Base-by-base conservation (phyloP, 1,140 invertebrate species). In the Pinna nobilis region DNA sequence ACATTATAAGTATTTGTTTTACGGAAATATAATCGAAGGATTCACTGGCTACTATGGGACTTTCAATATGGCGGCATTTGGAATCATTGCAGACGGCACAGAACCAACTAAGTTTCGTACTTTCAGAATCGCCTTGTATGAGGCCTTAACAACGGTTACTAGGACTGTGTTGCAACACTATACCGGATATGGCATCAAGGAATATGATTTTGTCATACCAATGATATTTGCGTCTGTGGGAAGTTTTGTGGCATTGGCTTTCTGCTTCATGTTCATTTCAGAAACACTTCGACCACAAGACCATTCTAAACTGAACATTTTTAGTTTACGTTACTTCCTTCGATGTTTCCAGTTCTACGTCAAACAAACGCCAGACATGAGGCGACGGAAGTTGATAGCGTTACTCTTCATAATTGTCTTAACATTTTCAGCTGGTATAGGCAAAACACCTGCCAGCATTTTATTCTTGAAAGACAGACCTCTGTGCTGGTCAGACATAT, bases 21-120 rank as follows among this genome's bases (percentile, higher is more conserved):
- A 65, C 25, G 70, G 50, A 23, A 37, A 57, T 32, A 30, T 57
- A 4, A 25, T 65, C 15, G 70, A 72, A 37, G 70, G 70, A 1
- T 18, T 72, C 2, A 57, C 60, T 72, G 70, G 70, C 2, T 30
- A 37, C 13, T 65, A 51, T 63, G 61, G 60, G 5, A 39, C 30
- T 30, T 47, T 55, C 4, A 33, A 57, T 25, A 72, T 72, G 70
- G 39, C 70, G 2, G 11, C 60, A 0, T 72, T 72, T 47, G 53
- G 61, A 25, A 72, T 72, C 49, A 41, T 61, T 4, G 61, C 70
- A 2, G 70, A 72, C 32, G 33, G 64, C 15, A 72, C 70, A 6
- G 25, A 25, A 1, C 70, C 70, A 6, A 61, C 60, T 1, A 65
- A 72, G 59, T 18, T 65, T 18, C 39, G 70, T 35, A 61, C 60